These are phyloP conservation scores for Gallinago paraguaiae DNA, from an alignment of 2,113 vertebrate genomes.

Conservation along the genomic window DNA sequence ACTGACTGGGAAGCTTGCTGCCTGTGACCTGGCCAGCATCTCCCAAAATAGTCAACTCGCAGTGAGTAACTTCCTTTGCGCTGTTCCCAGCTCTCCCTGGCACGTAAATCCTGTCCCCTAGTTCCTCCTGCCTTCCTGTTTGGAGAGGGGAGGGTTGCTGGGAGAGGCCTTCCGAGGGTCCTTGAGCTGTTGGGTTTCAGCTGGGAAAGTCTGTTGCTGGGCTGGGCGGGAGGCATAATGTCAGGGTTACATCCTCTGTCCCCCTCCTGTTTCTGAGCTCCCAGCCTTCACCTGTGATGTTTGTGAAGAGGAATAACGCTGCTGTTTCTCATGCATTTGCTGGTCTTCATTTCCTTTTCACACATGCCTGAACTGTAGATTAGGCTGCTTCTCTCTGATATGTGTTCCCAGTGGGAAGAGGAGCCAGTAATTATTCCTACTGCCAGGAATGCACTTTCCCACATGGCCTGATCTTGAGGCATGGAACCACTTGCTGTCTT, in stretches of 20 bases:
- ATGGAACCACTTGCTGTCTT: neutral
- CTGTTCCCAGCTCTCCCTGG: slow-evolving; percentile 63
- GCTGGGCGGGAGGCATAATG: slow-evolving; percentile 24
- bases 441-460: neutral
- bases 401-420: neutral
- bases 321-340: neutral
- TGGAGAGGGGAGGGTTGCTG: slow-evolving; percentile 36
- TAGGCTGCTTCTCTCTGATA: neutral
- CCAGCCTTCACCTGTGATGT: slow-evolving; percentile 47
- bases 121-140: slow-evolving; percentile 71
- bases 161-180: slow-evolving; percentile 56
- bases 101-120: slow-evolving; percentile 69
- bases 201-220: slow-evolving; percentile 44
- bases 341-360: slow-evolving; percentile 46
- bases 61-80: slow-evolving; percentile 68
- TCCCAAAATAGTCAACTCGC: slow-evolving; percentile 63
- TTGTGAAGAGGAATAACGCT: neutral
- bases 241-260: slow-evolving; percentile 58
- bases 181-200: slow-evolving; percentile 48
- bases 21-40: slow-evolving; percentile 59
- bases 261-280: neutral
- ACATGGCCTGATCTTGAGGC: neutral
- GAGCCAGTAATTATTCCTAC: neutral
- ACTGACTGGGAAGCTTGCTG: slow-evolving; percentile 15
- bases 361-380: neutral